Conservation (phyloP, 2,113 vertebrate species). For the Pachypanchax playfairii region DNA sequence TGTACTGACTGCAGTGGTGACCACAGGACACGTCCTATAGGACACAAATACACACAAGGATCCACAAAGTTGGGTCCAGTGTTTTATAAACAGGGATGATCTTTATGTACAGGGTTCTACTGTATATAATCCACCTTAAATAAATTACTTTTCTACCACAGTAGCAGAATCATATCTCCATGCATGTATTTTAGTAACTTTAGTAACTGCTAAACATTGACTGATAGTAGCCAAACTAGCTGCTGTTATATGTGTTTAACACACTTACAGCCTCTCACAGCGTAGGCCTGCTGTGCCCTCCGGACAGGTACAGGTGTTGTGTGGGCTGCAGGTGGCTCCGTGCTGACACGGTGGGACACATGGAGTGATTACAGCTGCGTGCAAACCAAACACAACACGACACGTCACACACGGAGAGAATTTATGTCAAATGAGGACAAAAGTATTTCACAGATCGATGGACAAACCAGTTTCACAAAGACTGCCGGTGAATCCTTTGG, state of each 20-base stretch:
- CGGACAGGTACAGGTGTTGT: slow-evolving; percentile 80
- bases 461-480: slow-evolving; percentile 79
- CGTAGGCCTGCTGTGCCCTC: slow-evolving; percentile 79
- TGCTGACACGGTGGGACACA: slow-evolving; percentile 83
- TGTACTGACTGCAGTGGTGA: slow-evolving; percentile 81
- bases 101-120: too few relatives aligned
- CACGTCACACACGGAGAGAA: slow-evolving; percentile 16
- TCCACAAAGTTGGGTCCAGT: not conserved
- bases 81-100: too few relatives aligned
- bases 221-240: not conserved
- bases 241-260: not conserved
- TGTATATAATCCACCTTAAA: too few relatives aligned
- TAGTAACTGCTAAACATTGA: not conserved
- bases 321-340: slow-evolving; percentile 78
- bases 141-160: too few relatives aligned
- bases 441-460: not conserved
- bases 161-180: not conserved
- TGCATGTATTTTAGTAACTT: not conserved
- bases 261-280: slow-evolving; percentile 81
- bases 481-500: slow-evolving; percentile 71
- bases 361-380: slow-evolving; percentile 75
- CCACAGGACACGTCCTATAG: slow-evolving; percentile 82
- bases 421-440: not conserved
- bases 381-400: too few relatives aligned
- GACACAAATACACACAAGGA: too few relatives aligned